Evolutionary conservation across 1,140 invertebrate species (phyloP).

Genomic region (Dinothrombium tinctorium): DNA sequence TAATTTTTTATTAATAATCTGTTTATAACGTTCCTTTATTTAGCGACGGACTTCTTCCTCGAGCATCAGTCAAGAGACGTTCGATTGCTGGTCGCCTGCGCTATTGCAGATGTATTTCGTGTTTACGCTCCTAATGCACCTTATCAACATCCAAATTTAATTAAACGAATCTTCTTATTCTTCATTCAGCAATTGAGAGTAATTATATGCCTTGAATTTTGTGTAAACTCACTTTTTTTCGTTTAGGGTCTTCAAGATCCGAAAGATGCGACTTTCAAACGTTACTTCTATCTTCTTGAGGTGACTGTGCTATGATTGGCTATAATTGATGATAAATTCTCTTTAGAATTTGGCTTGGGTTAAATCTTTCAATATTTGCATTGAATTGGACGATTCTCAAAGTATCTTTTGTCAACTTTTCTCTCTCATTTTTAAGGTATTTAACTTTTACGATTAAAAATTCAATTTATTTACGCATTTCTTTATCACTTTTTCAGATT

Average conservation of each 20-base stretch:
- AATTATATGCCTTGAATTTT: background rate
- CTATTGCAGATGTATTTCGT: slow-evolving; percentile 82
- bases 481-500: too few species aligned
- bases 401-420: slow-evolving; percentile 86
- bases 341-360: slow-evolving; percentile 91
- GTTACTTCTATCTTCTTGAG: slow-evolving; percentile 68
- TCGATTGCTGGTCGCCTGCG: slow-evolving; percentile 77
- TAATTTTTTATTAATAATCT: slow-evolving; percentile 28
- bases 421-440: slow-evolving; percentile 72
- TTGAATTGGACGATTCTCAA: slow-evolving; percentile 87
- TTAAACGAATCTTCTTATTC: slow-evolving; percentile 47
- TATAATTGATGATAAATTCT: too few species aligned
- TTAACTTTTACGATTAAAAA: too few species aligned
- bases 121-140: slow-evolving; percentile 97
- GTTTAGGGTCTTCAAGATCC: slow-evolving; percentile 72
- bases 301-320: slow-evolving; percentile 18
- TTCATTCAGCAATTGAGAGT: slow-evolving; percentile 78
- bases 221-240: background rate
- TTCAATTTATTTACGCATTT: slow-evolving; percentile 1
- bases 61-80: slow-evolving; percentile 76
- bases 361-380: slow-evolving; percentile 97
- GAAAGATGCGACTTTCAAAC: slow-evolving; percentile 87
- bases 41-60: slow-evolving; percentile 69
- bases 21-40: too few species aligned
- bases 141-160: slow-evolving; percentile 79